Conservation (phyloP, 2,113 vertebrate species). For the Bujurquina vittata region DNA sequence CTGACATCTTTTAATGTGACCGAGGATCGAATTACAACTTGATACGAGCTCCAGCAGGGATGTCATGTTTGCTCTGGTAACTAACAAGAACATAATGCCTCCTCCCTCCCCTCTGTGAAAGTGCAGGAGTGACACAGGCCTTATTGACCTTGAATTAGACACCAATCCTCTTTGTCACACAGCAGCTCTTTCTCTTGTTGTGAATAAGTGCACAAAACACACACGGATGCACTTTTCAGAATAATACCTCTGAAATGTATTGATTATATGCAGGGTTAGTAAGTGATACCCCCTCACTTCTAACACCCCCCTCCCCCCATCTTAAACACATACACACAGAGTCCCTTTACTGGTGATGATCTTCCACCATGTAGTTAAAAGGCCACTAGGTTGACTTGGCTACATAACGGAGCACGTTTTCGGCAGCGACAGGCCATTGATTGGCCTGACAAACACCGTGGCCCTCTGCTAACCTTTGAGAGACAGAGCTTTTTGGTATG, state of each 20-base stretch:
- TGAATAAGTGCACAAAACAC: slow-evolving; percentile 54
- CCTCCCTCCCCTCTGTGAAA: slow-evolving; percentile 25
- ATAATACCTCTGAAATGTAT: slow-evolving; percentile 86
- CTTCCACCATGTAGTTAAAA: slow-evolving; percentile 21
- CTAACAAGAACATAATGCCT: slow-evolving; percentile 69
- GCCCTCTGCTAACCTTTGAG: slow-evolving; percentile 82
- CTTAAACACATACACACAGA: background rate
- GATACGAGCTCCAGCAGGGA: slow-evolving; percentile 65
- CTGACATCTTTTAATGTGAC: slow-evolving; percentile 61
- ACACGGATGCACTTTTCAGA: slow-evolving; percentile 61
- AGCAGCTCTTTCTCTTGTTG: slow-evolving; percentile 79
- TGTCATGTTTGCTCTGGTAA: slow-evolving; percentile 72
- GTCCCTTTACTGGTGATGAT: slow-evolving; percentile 25
- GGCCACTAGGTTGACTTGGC: slow-evolving; percentile 49
- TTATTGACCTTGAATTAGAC: slow-evolving; percentile 81
- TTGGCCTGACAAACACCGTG: slow-evolving; percentile 80
- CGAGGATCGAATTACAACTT: slow-evolving; percentile 66
- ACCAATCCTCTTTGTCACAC: slow-evolving; percentile 86
- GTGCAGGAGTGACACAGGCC: slow-evolving; percentile 51
- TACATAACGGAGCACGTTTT: slow-evolving; percentile 85
- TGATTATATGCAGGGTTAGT: slow-evolving; percentile 84
- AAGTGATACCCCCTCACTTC: slow-evolving; percentile 84
- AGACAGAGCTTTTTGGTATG: slow-evolving; percentile 68
- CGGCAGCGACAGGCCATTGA: slow-evolving; percentile 79
- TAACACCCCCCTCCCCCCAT: background rate